These are phyloP conservation scores for Drosophila kambysellisi DNA, from an alignment of 2,888 invertebrate genomes.

Conservation along the genomic window DNA sequence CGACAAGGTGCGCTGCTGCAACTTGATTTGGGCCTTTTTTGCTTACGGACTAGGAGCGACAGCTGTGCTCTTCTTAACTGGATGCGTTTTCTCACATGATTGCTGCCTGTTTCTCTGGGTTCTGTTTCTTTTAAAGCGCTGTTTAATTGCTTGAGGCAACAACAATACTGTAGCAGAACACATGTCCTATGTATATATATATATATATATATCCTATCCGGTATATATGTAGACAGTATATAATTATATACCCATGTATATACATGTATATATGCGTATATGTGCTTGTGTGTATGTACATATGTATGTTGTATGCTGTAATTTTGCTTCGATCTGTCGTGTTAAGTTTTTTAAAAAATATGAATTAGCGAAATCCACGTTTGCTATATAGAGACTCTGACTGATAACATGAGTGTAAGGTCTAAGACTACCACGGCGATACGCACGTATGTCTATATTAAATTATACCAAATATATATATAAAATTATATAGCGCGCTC, in stretches of 20 bases:
- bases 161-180: slow-evolving; percentile 22
- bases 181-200: slow-evolving; percentile 47
- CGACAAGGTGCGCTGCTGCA: slow-evolving; percentile 15
- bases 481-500: slow-evolving; percentile 63
- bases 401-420: slow-evolving; percentile 68
- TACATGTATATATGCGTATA: neutral
- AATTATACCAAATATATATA: slow-evolving; percentile 24
- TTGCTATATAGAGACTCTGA: slow-evolving; percentile 70
- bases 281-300: slow-evolving; percentile 11
- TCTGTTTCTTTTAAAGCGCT: neutral
- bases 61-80: slow-evolving; percentile 49
- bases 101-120: slow-evolving; percentile 38
- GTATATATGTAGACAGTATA: slow-evolving; percentile 26
- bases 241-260: slow-evolving; percentile 14
- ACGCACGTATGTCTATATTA: slow-evolving; percentile 26
- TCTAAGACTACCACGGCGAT: slow-evolving; percentile 47
- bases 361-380: slow-evolving; percentile 42
- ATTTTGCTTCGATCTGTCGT: slow-evolving; percentile 29
- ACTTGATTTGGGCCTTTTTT: slow-evolving; percentile 22
- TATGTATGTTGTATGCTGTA: slow-evolving; percentile 26
- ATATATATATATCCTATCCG: slow-evolving; percentile 26
- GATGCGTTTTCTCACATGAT: slow-evolving; percentile 37
- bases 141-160: neutral
- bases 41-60: slow-evolving; percentile 57
- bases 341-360: slow-evolving; percentile 55